Base-by-base conservation (phyloP, 2,888 invertebrate genomes). In the Drosophila acutilabella region DNA sequence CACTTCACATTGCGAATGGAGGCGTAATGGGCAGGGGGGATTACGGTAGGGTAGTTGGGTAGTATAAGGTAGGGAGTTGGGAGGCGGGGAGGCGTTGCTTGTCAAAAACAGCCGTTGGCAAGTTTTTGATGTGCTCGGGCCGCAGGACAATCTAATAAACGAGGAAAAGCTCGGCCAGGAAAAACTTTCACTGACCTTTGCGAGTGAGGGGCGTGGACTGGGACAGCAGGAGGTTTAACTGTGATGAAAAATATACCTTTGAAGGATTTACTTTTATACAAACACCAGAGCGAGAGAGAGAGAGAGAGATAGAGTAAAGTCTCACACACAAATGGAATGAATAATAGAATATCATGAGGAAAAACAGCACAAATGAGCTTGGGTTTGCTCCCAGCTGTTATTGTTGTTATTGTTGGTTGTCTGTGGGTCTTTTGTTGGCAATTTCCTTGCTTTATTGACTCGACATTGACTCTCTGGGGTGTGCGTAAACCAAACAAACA, bases 271-370 rank as follows among this genome's bases (percentile, higher is more conserved):
- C 64, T 33, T 42, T 16, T 16, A 54, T 11, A 52, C 41, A 44
- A 36, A 53, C 48, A 45, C 60, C 3, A 2, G 8, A 30, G 0
- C 5, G 23, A 23, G 23, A 23, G 0, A n/a, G 53, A 20, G 53
- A 18, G 53, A 20, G 36, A 36, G 51, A 20, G 38, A 10, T 26
- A 20, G 38, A 38, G 48, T 30, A 56, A 44, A 56, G 47, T 61
- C 51, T 47, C 60, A 53, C 48, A 51, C 20, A 61, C 33, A 80
- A 87, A 73, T 78, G 86, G 74, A 88, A 88, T 88, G 84, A 84
- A 84, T 84, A 84, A 84, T 84, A 86, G 88, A 84, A 86, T 75
- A 86, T 80, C 57, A 80, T 82, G 80, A 75, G 67, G 65, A 77
- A 85, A 88, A 83, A 71, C 82, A 79, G 65, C 80, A 68, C 82